Conservation (phyloP, 30 jellyfish, hydroid and myxozoan genomes). For the Catostylus mosaicus region DNA sequence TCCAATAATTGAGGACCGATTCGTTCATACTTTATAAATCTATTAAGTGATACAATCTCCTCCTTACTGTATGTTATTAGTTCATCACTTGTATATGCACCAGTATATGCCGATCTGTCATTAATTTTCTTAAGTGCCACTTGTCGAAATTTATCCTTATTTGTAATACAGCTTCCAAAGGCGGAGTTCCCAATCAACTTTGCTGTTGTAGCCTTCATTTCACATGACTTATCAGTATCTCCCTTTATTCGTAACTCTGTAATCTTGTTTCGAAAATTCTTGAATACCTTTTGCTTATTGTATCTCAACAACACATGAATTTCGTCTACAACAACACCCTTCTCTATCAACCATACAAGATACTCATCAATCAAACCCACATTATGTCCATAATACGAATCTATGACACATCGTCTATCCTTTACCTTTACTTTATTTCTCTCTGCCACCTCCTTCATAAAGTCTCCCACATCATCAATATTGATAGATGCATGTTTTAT, state of each 20-base stretch:
- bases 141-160: constrained; percentile 1
- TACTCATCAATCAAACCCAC: background rate
- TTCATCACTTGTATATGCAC: no score
- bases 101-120: no score
- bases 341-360: no score
- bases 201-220: constrained; percentile 6
- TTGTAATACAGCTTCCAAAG: background rate
- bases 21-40: no score
- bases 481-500: background rate
- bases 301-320: background rate
- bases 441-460: background rate
- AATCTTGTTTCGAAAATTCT: background rate
- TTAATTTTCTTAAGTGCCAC: background rate
- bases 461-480: background rate
- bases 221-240: constrained; percentile 3
- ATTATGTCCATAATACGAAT: constrained; percentile 1
- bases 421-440: background rate
- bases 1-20: no score
- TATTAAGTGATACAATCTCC: no score
- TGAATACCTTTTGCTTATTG: background rate
- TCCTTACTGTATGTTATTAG: no score
- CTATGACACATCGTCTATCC: no score
- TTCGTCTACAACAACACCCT: background rate
- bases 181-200: constrained; percentile 17
- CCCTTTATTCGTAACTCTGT: constrained; percentile 1